Evolutionary conservation across 2,113 vertebrate genomes (phyloP).

Genomic region (Oceanodroma tethys): DNA sequence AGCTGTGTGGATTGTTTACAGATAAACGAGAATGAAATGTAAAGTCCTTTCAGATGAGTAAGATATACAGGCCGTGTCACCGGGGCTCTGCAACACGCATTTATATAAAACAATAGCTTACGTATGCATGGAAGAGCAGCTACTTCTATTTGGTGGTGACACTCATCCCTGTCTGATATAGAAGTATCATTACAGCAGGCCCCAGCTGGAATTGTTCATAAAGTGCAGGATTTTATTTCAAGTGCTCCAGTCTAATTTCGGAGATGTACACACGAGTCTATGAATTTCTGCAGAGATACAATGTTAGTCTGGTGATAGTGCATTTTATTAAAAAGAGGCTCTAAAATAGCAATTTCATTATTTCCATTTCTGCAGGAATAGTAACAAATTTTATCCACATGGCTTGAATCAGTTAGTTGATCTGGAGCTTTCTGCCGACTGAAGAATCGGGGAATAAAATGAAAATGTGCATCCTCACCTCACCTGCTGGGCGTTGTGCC

Average conservation of each 20-base stretch:
- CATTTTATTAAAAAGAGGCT: conserved; percentile 19
- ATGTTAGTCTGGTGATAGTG: background rate
- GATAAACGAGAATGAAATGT: conserved; percentile 18
- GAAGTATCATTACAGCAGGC: background rate
- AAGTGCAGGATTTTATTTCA: conserved; percentile 35
- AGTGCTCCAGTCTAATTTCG: conserved; percentile 24
- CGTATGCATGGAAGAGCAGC: background rate
- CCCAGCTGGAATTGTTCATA: background rate
- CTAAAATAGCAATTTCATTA: background rate
- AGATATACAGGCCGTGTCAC: background rate
- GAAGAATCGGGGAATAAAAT: background rate
- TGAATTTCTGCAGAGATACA: conserved; percentile 18
- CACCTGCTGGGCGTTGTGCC: rapidly evolving
- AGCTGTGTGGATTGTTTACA: background rate
- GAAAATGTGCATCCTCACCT: background rate
- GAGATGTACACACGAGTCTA: background rate
- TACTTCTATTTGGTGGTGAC: background rate
- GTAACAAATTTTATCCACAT: background rate
- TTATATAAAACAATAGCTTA: background rate
- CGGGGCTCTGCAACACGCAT: background rate
- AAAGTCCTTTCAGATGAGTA: conserved; percentile 11
- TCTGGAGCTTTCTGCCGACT: background rate
- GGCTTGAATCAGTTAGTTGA: background rate
- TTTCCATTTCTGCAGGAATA: background rate
- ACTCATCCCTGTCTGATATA: background rate